Conservation (phyloP, 2,797 vertebrate species). For the Enteromius unitaeniatus region DNA sequence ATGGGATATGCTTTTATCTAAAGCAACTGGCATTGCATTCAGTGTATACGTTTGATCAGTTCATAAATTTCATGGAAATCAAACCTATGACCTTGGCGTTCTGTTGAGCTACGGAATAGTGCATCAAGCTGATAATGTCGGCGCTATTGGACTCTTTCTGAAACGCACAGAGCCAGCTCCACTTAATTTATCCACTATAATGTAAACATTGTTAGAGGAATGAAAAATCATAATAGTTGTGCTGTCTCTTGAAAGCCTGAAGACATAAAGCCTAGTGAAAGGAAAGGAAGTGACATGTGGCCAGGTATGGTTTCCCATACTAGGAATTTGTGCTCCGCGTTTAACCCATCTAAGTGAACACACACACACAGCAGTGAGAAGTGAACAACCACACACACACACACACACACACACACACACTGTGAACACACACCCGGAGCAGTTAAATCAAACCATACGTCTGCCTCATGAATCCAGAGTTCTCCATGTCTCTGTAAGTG, state of each 20-base stretch:
- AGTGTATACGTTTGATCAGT: neutral
- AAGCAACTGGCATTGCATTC: neutral
- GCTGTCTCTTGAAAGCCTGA: neutral
- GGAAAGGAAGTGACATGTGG: too few relatives aligned
- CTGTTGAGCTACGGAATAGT: constrained; percentile 4
- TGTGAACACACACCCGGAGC: too few relatives aligned
- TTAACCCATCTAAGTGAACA: too few relatives aligned
- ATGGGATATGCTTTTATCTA: neutral
- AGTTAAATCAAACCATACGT: constrained; percentile 55
- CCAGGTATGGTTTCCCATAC: too few relatives aligned
- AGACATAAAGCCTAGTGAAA: neutral
- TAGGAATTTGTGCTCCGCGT: too few relatives aligned
- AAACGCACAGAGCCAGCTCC: neutral
- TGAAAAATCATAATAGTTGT: neutral
- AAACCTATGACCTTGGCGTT: constrained; percentile 5
- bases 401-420: too few relatives aligned
- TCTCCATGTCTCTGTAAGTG: constrained; percentile 69
- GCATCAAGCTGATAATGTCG: neutral
- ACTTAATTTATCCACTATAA: neutral
- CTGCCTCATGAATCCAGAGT: constrained; percentile 82
- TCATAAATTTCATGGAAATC: neutral
- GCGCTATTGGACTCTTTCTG: neutral
- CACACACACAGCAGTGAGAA: too few relatives aligned
- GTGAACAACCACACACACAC: too few relatives aligned
- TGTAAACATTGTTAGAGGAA: neutral